Percentiles rank a stretch among this genome's conserved stretches.
These are phyloP conservation scores for Elaphurus davidianus DNA, from an alignment of 2,113 vertebrate species.

Conservation along the genomic window DNA sequence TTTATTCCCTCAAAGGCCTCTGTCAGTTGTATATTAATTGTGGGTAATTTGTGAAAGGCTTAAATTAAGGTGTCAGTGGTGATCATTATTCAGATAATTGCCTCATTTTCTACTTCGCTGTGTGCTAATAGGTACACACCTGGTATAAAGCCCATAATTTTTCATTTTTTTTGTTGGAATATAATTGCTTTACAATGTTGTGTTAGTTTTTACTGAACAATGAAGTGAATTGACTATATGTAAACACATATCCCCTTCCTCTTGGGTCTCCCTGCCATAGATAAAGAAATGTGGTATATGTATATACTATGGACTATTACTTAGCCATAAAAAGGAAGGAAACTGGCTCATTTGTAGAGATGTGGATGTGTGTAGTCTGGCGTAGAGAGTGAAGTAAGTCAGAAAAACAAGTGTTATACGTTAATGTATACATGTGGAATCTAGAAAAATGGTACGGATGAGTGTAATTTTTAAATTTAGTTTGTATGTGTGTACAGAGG, in stretches of 20 bases:
- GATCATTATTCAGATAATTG: neutral
- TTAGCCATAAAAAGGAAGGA: neutral
- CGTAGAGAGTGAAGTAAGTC: neutral
- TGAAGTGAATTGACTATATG: neutral
- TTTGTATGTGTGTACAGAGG: neutral
- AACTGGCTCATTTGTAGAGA: neutral
- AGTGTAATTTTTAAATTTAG: neutral
- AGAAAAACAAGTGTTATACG: neutral
- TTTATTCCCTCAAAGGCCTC: neutral
- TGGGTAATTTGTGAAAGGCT: neutral
- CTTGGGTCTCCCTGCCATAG: neutral
- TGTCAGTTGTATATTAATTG: neutral
- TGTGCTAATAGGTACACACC: neutral
- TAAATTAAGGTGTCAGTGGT: neutral
- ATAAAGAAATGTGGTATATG: neutral
- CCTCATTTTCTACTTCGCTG: neutral
- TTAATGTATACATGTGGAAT: neutral
- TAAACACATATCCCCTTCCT: neutral
- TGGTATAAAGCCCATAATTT: neutral
- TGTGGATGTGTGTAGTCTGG: neutral
- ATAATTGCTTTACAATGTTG: neutral
- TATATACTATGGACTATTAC: neutral
- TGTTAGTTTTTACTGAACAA: neutral
- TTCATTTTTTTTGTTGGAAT: neutral
- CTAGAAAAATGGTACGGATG: neutral